These are phyloP conservation scores for Bruchidius siliquastri DNA, from an alignment of 2,888 invertebrate species.

Conservation along the genomic window DNA sequence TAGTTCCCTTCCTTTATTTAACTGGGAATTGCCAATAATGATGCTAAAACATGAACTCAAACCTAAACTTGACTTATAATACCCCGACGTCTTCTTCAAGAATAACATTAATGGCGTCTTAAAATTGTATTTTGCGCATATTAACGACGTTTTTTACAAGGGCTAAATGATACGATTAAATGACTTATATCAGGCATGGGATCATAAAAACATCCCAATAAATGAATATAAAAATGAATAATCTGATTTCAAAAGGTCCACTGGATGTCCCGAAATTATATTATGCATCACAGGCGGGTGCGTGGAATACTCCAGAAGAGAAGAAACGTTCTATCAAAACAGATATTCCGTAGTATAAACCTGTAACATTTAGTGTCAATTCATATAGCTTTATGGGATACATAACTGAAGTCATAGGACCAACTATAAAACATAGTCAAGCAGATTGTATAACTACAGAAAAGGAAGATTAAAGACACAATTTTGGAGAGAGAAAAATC, in stretches of 20 bases:
- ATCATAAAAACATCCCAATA: not conserved
- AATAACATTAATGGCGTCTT: not conserved
- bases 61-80: no score
- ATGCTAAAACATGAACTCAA: no score
- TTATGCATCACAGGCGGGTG: not conserved
- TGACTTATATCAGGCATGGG: not conserved
- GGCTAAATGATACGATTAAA: not conserved
- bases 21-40: no score
- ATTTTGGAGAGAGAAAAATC: no score
- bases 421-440: no score
- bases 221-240: not conserved
- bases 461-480: no score
- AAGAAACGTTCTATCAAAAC: not conserved
- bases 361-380: no score
- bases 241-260: not conserved
- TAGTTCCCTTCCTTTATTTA: no score
- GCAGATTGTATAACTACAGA: no score
- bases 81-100: not conserved
- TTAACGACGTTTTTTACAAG: not conserved
- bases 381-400: no score
- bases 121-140: not conserved
- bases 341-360: no score
- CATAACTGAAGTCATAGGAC: no score
- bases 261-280: not conserved
- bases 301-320: not conserved